phyloP scores from a whole-genome alignment of 2,888 invertebrate genomes.

The Andrena haemorrhoa region DNA sequence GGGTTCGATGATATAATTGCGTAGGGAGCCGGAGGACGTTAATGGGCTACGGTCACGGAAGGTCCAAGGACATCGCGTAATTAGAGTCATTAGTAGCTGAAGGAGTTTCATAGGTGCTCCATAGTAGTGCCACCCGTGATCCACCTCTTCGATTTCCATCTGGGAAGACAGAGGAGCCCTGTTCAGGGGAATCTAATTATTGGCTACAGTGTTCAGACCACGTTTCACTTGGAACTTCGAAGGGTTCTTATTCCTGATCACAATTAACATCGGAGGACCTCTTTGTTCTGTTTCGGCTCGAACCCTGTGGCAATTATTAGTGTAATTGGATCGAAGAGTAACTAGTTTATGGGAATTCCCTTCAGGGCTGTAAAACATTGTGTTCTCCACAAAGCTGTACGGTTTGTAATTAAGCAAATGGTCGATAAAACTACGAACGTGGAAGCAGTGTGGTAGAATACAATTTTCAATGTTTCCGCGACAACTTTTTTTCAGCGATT shows the following conservation, averaged over 20 bases:
- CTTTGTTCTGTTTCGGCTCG: constrained; percentile 17
- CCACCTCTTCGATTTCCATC: constrained; percentile 35
- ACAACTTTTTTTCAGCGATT: background rate
- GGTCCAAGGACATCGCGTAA: constrained; percentile 33
- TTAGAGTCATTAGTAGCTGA: constrained; percentile 56
- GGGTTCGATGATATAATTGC: constrained; percentile 18
- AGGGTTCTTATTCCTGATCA: constrained; percentile 36
- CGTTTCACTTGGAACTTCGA: constrained; percentile 6
- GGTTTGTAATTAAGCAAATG: background rate
- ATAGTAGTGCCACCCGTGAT: constrained; percentile 39
- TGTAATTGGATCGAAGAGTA: background rate
- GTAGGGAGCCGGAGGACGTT: background rate
- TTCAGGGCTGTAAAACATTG: background rate
- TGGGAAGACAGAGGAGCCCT: constrained; percentile 35
- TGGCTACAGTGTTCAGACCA: constrained; percentile 43
- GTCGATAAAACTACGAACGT: background rate
- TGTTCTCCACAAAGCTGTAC: background rate
- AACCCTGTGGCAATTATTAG: constrained; percentile 1
- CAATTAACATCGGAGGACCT: constrained; percentile 28
- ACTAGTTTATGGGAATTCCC: background rate
- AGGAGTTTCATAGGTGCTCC: constrained; percentile 51
- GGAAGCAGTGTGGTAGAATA: background rate
- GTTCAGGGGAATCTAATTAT: constrained; percentile 62
- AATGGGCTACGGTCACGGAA: constrained; percentile 28
- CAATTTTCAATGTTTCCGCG: background rate